phyloP scores from a whole-genome alignment of 2,888 invertebrate genomes.

The Sepiola atlantica region DNA sequence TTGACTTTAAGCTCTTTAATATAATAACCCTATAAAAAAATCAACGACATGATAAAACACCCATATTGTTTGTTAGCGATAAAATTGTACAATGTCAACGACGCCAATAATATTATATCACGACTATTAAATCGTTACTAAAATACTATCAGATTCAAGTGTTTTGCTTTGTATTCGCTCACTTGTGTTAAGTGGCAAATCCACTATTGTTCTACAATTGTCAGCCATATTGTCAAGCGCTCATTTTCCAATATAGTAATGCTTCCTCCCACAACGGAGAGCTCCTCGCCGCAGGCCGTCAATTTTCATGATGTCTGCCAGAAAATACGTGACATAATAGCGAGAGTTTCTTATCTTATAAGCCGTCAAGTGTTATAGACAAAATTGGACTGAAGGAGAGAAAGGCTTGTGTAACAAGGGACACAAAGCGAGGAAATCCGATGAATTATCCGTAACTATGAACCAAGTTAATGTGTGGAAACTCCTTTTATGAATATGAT shows the following conservation, averaged over 20 bases:
- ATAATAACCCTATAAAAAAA: too few relatives aligned
- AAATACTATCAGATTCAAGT: neutral
- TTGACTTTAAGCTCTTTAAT: neutral
- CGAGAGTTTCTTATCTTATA: neutral
- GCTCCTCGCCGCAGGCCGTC: neutral
- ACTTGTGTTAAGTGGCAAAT: neutral
- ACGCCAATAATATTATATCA: neutral
- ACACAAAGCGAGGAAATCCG: neutral
- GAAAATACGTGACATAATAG: neutral
- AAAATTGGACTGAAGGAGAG: neutral
- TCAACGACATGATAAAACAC: too few relatives aligned
- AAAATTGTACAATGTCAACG: too few relatives aligned
- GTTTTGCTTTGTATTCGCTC: neutral
- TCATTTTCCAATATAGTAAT: neutral
- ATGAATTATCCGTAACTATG: neutral
- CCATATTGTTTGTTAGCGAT: too few relatives aligned
- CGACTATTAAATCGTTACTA: neutral
- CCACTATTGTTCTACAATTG: neutral
- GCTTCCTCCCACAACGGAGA: neutral
- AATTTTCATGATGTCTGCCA: neutral
- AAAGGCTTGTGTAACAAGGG: neutral
- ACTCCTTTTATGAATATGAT: neutral
- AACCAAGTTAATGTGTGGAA: neutral
- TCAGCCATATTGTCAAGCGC: neutral
- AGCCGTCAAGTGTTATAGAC: neutral